Evolutionary conservation across 2,797 vertebrate species (phyloP), one percentile per base, ranked within the genome.

Genomic region (Xiphorhynchus erythropygius): DNA sequence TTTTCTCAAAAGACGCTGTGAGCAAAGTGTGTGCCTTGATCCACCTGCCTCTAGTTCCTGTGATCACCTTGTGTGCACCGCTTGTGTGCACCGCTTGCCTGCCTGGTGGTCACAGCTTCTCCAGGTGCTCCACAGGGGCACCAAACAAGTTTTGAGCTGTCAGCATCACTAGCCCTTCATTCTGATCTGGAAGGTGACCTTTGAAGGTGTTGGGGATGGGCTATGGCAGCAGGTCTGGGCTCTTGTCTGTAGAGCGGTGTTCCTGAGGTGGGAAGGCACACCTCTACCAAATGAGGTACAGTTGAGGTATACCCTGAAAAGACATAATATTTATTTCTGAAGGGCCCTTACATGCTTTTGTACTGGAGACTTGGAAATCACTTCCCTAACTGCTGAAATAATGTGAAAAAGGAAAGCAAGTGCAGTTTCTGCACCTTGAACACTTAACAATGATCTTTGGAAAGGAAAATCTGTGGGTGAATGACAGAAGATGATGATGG

Each of bases 11-110:
- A 79, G 63, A 47, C 27, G 10, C 52, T 65, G 24, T 56, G 37
- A 70, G 32, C 42, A 41, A 56, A 52, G 33, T 0, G 0, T 5
- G 2, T 8, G 11, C 50, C 39, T 49, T 41, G 23, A 50, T 42
- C 55, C 42, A 37, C 37, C 27, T 70, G 27, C 59, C 21, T 81
- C 18, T 53, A 5, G 18, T 73, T 37, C 28, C 37, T 13, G 7
- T 42, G 68, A 23, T 30, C 64, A 27, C 41, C n/a, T 46, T 28
- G 23, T 42, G 18, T 62, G 32, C 10, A 8, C 15, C 0, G 1
- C 37, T 37, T 47, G 37, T 42, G 18, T 62, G 32, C 10, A 8
- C 15, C 0, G 1, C 37, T 37, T 47, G 37, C 41, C 47, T 79
- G 21, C 32, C 41, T 11, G 18, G 44, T 11, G 9, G 42, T 62